phyloP scores from a whole-genome alignment of 2,113 vertebrate genomes.

The Corythaixoides concolor region DNA sequence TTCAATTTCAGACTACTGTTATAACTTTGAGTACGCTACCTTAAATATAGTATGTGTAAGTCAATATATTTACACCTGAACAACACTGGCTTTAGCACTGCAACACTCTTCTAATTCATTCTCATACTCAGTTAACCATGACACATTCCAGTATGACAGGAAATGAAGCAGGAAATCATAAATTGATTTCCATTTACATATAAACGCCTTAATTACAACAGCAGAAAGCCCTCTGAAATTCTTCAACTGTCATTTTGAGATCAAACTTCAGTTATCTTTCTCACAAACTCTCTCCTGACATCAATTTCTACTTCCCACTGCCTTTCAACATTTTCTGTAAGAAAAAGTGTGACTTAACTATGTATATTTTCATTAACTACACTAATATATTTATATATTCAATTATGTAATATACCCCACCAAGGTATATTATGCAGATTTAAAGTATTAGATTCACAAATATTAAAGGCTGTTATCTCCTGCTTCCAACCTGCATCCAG shows the following conservation, averaged over 20 bases:
- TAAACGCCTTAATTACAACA: not conserved
- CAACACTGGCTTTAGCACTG: not conserved
- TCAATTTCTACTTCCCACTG: not conserved
- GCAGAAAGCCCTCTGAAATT: not conserved
- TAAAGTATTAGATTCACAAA: not conserved
- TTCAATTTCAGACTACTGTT: not conserved
- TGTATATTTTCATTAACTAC: not conserved
- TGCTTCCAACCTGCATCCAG: constrained; percentile 90
- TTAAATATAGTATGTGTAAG: not conserved
- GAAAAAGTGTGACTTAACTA: not conserved
- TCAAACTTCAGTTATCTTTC: not conserved
- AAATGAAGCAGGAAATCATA: not conserved
- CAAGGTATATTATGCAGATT: not conserved
- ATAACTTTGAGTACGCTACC: not conserved
- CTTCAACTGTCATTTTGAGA: not conserved
- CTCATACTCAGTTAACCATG: not conserved
- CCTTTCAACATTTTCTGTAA: not conserved
- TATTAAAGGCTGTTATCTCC: not conserved
- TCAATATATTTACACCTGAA: not conserved
- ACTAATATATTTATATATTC: not conserved
- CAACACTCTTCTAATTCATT: not conserved
- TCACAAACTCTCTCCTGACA: not conserved
- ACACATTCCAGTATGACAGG: not conserved
- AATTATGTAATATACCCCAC: not conserved
- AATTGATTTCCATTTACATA: not conserved